Percentiles rank a stretch among this genome's conserved stretches.
These are phyloP conservation scores for Drosophila eohydei DNA, from an alignment of 2,888 invertebrate species.

Conservation along the genomic window DNA sequence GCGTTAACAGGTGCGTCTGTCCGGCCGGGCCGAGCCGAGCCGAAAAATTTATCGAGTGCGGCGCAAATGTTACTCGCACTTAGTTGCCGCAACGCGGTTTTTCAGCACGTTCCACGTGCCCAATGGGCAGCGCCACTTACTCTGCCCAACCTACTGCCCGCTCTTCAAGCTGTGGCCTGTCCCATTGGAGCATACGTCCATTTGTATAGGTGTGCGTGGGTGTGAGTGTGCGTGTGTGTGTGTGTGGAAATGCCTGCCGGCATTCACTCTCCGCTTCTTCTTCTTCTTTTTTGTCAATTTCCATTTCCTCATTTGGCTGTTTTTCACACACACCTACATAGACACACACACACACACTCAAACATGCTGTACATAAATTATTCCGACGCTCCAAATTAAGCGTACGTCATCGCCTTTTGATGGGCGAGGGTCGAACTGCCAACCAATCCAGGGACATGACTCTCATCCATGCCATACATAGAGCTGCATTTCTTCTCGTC, in stretches of 20 bases:
- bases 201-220: conserved; percentile 16
- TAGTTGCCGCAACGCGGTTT: conserved; percentile 68
- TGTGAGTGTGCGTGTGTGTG: conserved; percentile 31
- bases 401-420: conserved; percentile 82
- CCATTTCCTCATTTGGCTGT: conserved; percentile 8
- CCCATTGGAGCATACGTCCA: conserved; percentile 11
- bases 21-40: neutral
- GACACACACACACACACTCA: conserved; percentile 8
- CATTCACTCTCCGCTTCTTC: conserved; percentile 18
- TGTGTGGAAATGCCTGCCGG: conserved; percentile 49
- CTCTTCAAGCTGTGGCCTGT: neutral
- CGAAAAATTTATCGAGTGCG: conserved; percentile 29
- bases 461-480: conserved; percentile 17
- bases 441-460: conserved; percentile 20
- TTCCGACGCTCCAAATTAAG: conserved; percentile 79
- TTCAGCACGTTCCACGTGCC: conserved; percentile 63
- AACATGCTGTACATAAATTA: conserved; percentile 71
- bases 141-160: neutral
- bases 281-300: conserved; percentile 18
- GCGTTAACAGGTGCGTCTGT: conserved; percentile 40
- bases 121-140: conserved; percentile 3
- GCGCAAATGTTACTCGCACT: conserved; percentile 45
- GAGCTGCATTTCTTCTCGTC: conserved; percentile 25
- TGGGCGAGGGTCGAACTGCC: conserved; percentile 43
- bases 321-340: neutral